Conservation (phyloP, 1,140 invertebrate genomes). For the Thaumetopoea pityocampa region DNA sequence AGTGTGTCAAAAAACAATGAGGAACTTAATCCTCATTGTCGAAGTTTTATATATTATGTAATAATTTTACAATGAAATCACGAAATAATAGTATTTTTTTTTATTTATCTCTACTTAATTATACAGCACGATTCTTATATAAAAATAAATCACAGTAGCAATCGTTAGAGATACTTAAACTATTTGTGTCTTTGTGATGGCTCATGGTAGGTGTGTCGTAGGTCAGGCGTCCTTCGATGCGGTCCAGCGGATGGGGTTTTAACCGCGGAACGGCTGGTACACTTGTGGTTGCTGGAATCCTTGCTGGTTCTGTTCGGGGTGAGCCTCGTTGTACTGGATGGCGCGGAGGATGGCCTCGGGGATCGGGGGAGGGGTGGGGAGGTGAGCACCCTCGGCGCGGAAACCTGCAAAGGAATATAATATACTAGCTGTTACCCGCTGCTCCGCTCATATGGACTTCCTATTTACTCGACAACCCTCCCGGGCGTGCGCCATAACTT, state of each 20-base stretch:
- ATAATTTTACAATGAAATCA: constrained; percentile 22
- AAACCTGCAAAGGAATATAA: constrained; percentile 61
- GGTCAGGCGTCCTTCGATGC: constrained; percentile 10
- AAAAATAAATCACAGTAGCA: constrained; percentile 65
- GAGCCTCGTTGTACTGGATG: constrained; percentile 76
- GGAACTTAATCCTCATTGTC: too few species aligned
- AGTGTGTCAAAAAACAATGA: too few species aligned
- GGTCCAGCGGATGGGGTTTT: constrained; percentile 14
- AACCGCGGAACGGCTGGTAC: constrained; percentile 41
- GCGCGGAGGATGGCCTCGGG: constrained; percentile 80
- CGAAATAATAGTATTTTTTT: constrained; percentile 15
- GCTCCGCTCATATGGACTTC: too few species aligned
- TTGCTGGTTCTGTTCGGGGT: constrained; percentile 56
- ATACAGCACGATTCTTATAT: constrained; percentile 42
- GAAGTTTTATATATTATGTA: too few species aligned
- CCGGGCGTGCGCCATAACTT: too few species aligned
- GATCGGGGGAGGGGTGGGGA: constrained; percentile 82
- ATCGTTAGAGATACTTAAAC: constrained; percentile 37
- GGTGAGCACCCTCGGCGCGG: constrained; percentile 78
- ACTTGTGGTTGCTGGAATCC: constrained; percentile 28
- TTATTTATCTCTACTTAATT: constrained; percentile 35
- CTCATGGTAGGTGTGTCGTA: constrained; percentile 16
- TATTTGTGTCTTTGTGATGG: constrained; percentile 16
- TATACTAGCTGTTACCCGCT: background rate
- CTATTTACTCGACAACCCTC: too few species aligned